These are phyloP conservation scores for Drosophila mojavensis DNA, from an alignment of 1,140 invertebrate species.

Conservation along the genomic window DNA sequence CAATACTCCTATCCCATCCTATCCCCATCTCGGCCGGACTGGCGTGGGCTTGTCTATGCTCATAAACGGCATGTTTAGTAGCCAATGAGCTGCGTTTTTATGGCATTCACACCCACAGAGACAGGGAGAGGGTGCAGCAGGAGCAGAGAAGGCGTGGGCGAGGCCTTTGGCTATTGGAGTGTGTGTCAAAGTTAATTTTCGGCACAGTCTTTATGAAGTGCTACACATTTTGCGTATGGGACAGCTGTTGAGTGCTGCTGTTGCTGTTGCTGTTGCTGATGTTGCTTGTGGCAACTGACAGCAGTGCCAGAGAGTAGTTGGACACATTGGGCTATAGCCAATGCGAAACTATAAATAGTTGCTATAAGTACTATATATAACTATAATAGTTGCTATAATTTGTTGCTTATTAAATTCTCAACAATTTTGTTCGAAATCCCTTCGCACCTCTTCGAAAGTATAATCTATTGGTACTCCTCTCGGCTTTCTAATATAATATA, in stretches of 20 bases:
- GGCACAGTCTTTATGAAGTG: conserved; percentile 44
- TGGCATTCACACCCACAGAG: conserved; percentile 20
- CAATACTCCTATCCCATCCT: not conserved
- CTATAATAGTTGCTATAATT: no score
- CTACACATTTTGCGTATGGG: conserved; percentile 18
- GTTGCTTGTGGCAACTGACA: conserved; percentile 35
- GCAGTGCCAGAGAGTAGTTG: conserved; percentile 13
- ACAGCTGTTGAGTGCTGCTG: conserved; percentile 31
- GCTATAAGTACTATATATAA: no score
- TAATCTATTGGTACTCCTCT: no score
- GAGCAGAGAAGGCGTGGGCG: not conserved
- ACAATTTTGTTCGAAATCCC: no score
- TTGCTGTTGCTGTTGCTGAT: no score
- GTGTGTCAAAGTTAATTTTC: conserved; percentile 68
- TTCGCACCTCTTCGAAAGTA: no score
- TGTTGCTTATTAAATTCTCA: no score
- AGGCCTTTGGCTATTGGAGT: not conserved
- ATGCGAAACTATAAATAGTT: no score
- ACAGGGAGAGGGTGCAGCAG: not conserved
- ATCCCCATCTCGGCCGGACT: not conserved
- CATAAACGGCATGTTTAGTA: conserved; percentile 52
- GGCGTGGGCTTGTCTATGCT: conserved; percentile 4
- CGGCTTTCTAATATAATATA: no score
- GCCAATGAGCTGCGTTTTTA: conserved; percentile 54
- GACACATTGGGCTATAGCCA: no score